Percentiles rank a stretch among this genome's conserved stretches.
These are phyloP conservation scores for Stenurella melanura DNA, from an alignment of 2,888 invertebrate species.

Conservation along the genomic window DNA sequence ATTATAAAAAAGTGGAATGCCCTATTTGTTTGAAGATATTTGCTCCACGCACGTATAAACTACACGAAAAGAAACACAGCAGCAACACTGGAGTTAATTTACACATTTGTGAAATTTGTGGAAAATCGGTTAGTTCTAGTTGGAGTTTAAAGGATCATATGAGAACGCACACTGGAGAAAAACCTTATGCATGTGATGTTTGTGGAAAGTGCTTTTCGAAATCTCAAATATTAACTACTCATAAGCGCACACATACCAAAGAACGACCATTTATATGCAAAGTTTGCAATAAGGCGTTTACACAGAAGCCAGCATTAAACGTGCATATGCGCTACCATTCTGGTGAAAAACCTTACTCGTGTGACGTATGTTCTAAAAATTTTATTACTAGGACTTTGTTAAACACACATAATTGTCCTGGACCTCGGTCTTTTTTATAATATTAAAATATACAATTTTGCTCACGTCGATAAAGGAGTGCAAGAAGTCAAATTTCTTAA, in stretches of 20 bases:
- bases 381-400: constrained; percentile 61
- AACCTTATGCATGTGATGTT: constrained; percentile 66
- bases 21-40: constrained; percentile 13
- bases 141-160: constrained; percentile 60
- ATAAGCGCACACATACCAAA: constrained; percentile 78
- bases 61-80: constrained; percentile 23
- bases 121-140: constrained; percentile 21
- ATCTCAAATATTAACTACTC: constrained; percentile 70
- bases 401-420: constrained; percentile 59
- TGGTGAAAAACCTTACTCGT: constrained; percentile 65
- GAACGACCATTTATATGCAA: constrained; percentile 77
- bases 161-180: constrained; percentile 65
- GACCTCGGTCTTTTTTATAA: neutral
- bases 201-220: constrained; percentile 70
- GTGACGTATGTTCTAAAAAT: constrained; percentile 62
- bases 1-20: constrained; percentile 23
- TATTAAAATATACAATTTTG: neutral
- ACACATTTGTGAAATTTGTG: constrained; percentile 23
- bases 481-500: too few relatives aligned
- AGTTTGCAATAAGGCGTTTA: constrained; percentile 77
- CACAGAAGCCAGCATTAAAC: constrained; percentile 71
- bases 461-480: too few relatives aligned
- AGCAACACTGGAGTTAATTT: neutral
- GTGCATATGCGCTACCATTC: constrained; percentile 48
- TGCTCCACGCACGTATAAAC: constrained; percentile 5